Conservation (phyloP, 2,888 invertebrate species). For the Xestia ashworthii region DNA sequence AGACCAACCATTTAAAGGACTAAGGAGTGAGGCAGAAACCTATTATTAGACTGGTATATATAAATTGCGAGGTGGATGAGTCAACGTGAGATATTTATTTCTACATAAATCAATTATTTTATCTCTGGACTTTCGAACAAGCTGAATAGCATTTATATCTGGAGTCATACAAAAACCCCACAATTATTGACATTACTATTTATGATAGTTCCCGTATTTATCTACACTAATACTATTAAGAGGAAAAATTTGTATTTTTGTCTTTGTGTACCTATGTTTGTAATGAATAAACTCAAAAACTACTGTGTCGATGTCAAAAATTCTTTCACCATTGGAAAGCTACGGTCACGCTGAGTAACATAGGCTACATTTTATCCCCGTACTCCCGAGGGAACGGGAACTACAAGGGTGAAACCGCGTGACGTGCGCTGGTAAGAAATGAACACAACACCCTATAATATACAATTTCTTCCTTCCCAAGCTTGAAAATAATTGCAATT, state of each 20-base stretch:
- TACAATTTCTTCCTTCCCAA: slow-evolving; percentile 17
- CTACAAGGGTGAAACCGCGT: no score
- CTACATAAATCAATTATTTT: slow-evolving; percentile 56
- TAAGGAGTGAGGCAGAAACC: slow-evolving; percentile 50
- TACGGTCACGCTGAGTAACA: no score
- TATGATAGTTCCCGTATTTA: neutral
- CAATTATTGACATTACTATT: neutral
- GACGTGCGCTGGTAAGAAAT: neutral
- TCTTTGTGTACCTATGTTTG: no score
- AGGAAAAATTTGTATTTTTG: no score
- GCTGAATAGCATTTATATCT: neutral
- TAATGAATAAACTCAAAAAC: no score
- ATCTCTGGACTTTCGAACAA: slow-evolving; percentile 26
- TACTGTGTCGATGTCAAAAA: no score
- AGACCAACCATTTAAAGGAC: slow-evolving; percentile 61
- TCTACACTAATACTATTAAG: no score
- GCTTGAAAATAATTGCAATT: slow-evolving; percentile 60
- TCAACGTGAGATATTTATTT: slow-evolving; percentile 54
- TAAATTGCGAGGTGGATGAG: slow-evolving; percentile 58
- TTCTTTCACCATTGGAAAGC: no score
- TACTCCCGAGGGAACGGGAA: no score
- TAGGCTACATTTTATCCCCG: no score
- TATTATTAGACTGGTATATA: slow-evolving; percentile 52
- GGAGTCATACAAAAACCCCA: neutral
- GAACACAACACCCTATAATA: neutral